Conservation (phyloP, 2,113 vertebrate genomes). For the Limnothrissa miodon region DNA sequence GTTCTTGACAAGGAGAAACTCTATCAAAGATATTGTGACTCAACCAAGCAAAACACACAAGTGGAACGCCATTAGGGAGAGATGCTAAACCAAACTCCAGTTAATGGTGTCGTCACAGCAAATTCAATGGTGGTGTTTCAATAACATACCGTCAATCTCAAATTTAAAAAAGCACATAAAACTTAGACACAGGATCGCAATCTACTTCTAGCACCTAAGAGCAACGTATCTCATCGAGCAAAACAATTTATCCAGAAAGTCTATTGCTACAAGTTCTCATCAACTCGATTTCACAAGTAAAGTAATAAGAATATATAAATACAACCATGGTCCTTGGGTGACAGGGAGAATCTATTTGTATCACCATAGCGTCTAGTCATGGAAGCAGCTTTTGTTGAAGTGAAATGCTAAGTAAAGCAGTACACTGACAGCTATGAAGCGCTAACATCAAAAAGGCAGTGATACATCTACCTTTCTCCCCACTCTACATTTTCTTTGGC, state of each 20-base stretch:
- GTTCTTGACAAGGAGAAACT: slow-evolving; percentile 36
- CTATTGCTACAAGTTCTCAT: slow-evolving; percentile 63
- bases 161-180: slow-evolving; percentile 7
- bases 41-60: slow-evolving; percentile 36
- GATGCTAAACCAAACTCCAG: not conserved
- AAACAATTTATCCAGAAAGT: slow-evolving; percentile 50
- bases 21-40: slow-evolving; percentile 52
- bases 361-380: slow-evolving; percentile 25
- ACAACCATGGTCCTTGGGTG: slow-evolving; percentile 51
- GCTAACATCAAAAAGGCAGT: slow-evolving; percentile 51
- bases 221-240: slow-evolving; percentile 40
- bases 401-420: slow-evolving; percentile 34
- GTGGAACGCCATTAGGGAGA: slow-evolving; percentile 9
- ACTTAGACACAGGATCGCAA: slow-evolving; percentile 35
- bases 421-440: slow-evolving; percentile 56
- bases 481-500: slow-evolving; percentile 60
- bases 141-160: not conserved
- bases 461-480: slow-evolving; percentile 56
- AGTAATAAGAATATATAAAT: slow-evolving; percentile 58
- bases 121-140: slow-evolving; percentile 27
- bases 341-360: slow-evolving; percentile 11
- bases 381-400: slow-evolving; percentile 48
- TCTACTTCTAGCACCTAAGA: slow-evolving; percentile 46
- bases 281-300: slow-evolving; percentile 44
- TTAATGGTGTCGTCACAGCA: not conserved